Evolutionary conservation across 2,888 invertebrate genomes (phyloP), one percentile per base, ranked within the genome.

Genomic region (Alentia gelatinosa): DNA sequence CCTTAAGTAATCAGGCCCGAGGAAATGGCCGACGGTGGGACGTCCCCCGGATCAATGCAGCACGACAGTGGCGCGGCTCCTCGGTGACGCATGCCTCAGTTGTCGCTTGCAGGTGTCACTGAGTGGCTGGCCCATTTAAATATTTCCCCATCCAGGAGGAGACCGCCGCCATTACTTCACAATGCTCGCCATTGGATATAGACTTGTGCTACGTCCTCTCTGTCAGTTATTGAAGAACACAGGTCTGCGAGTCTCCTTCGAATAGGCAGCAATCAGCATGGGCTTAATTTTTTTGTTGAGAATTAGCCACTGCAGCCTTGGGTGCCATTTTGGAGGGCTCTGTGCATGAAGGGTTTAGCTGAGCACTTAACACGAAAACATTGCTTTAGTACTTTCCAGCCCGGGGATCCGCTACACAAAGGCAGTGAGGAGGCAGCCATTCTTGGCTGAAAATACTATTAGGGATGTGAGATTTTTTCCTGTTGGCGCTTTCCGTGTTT

Each of bases 1-100:
- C 89, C 74, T 42, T 79, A 79, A 79, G 79, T 90, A 90, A 90
- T 90, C 90, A 90, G 26, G 33, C 47, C 90, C 35, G 63, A 90
- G 90, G 90, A 90, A 90, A 90, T 90, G 35, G 90, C 79, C 42
- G 23, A 39, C 79, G 35, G 79, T 79, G 79, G 79, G 37, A 79
- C 79, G 79, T 79, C 79, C 79, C 39, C 39, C 26, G 79, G 37
- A 35, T 79, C 79, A 79, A 79, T 79, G 79, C 68, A 68, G 68
- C 4, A 15, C 37, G n/a, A 39, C 79, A 19, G 15, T 39, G n/a
- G 79, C 79, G 4, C 9, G 79, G 23, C 79, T 39, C 39, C 37
- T 79, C 39, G 39, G 79, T 79, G 79, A 79, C 79, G 39, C 79
- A 39, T 39, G 23, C 79, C 39, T 35, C 37, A 39, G 37, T 79